Evolutionary conservation across 2,888 invertebrate genomes (phyloP).

Genomic region (Limenitis camilla): DNA sequence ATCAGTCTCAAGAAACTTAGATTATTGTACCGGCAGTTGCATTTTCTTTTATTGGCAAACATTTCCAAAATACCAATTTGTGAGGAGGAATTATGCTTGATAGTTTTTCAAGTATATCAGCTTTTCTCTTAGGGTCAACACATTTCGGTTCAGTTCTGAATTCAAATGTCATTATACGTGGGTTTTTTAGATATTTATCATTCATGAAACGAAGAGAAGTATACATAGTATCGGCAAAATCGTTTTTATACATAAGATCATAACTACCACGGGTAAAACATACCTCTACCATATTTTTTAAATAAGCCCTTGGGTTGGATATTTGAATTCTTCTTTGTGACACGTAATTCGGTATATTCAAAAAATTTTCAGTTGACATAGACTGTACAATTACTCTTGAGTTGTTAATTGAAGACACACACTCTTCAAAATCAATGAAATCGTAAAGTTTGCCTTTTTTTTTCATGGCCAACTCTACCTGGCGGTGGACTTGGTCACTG

Average conservation of each 20-base stretch:
- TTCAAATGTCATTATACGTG: background rate
- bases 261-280: constrained; percentile 16
- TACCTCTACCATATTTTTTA: no score
- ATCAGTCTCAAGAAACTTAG: background rate
- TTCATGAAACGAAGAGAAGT: background rate
- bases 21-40: background rate
- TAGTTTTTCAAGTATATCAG: background rate
- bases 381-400: constrained; percentile 19
- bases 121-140: background rate
- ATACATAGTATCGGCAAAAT: background rate
- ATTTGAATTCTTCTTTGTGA: constrained; percentile 27
- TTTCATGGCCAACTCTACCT: constrained; percentile 25
- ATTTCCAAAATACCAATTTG: constrained; percentile 2
- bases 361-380: constrained; percentile 20
- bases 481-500: constrained; percentile 26
- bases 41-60: constrained; percentile 17
- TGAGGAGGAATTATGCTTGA: background rate
- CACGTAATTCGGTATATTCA: constrained; percentile 22
- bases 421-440: background rate
- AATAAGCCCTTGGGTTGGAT: no score
- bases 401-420: background rate
- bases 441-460: constrained; percentile 14
- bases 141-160: background rate
- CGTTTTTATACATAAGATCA: constrained; percentile 24
- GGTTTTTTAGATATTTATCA: background rate